phyloP scores from a whole-genome alignment of 1,140 invertebrate species.

The Drosophila leontia region DNA sequence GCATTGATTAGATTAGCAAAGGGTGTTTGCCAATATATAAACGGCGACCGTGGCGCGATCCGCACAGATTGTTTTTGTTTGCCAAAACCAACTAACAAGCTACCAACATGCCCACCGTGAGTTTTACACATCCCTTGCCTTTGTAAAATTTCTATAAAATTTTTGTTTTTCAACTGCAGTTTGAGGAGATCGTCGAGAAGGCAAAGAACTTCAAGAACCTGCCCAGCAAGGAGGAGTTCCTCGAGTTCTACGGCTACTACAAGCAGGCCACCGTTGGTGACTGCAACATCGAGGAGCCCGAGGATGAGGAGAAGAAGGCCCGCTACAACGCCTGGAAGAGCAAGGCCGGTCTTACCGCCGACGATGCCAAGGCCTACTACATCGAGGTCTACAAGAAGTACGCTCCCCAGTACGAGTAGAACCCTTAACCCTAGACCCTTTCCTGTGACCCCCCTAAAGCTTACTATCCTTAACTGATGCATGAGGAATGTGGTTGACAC shows the following conservation, averaged over 20 bases:
- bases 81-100: conserved; percentile 43
- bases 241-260: conserved; percentile 94
- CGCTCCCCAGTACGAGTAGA: conserved; percentile 81
- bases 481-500: conserved; percentile 20
- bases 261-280: conserved; percentile 97
- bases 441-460: neutral
- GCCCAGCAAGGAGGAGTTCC: conserved; percentile 92
- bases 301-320: conserved; percentile 97
- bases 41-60: conserved; percentile 17
- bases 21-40: conserved; percentile 68
- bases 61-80: conserved; percentile 68
- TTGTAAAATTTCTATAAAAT: neutral
- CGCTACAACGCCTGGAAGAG: conserved; percentile 97
- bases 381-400: conserved; percentile 91
- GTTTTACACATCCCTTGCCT: conserved; percentile 8
- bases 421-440: conserved; percentile 13
- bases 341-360: conserved; percentile 91
- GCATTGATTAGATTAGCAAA: conserved; percentile 67
- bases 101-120: conserved; percentile 75
- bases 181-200: conserved; percentile 86
- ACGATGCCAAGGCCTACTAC: conserved; percentile 94
- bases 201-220: conserved; percentile 92
- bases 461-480: conserved; percentile 8
- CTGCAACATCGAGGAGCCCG: conserved; percentile 91
- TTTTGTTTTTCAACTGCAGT: conserved; percentile 26